Evolutionary conservation across 2,888 invertebrate genomes (phyloP).

Genomic region (Chymomyza caudatula): DNA sequence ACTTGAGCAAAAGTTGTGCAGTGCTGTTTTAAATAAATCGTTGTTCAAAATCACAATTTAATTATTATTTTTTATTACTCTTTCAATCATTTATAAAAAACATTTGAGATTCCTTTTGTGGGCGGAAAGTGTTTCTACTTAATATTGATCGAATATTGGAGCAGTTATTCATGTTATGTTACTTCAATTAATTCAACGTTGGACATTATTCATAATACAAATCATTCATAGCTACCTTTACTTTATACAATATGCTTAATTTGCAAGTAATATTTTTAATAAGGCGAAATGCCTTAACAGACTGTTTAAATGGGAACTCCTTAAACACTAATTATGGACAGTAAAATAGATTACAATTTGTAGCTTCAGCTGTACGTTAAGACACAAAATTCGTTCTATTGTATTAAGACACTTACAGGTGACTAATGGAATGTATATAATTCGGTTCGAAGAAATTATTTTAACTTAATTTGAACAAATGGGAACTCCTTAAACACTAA

Average conservation of each 20-base stretch:
- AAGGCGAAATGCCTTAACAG: no score
- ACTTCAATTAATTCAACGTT: no score
- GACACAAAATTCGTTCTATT: constrained; percentile 57
- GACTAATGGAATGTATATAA: neutral
- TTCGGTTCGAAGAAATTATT: neutral
- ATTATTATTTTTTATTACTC: constrained; percentile 27
- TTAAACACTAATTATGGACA: constrained; percentile 24
- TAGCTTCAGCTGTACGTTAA: constrained; percentile 37
- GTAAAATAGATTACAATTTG: constrained; percentile 18
- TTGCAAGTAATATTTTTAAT: no score
- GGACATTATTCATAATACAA: no score
- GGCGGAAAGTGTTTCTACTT: constrained; percentile 36
- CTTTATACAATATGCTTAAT: no score
- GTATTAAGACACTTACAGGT: no score
- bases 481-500: no score
- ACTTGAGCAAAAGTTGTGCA: neutral
- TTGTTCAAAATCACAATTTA: neutral
- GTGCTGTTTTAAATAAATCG: neutral
- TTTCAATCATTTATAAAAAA: constrained; percentile 43
- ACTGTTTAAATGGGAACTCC: constrained; percentile 15
- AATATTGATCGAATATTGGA: no score
- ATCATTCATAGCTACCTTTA: no score
- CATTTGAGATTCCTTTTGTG: constrained; percentile 54
- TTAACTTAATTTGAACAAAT: neutral
- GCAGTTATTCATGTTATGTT: no score